phyloP scores from a whole-genome alignment of 1,140 invertebrate genomes.

The Sweltsa coloradensis region DNA sequence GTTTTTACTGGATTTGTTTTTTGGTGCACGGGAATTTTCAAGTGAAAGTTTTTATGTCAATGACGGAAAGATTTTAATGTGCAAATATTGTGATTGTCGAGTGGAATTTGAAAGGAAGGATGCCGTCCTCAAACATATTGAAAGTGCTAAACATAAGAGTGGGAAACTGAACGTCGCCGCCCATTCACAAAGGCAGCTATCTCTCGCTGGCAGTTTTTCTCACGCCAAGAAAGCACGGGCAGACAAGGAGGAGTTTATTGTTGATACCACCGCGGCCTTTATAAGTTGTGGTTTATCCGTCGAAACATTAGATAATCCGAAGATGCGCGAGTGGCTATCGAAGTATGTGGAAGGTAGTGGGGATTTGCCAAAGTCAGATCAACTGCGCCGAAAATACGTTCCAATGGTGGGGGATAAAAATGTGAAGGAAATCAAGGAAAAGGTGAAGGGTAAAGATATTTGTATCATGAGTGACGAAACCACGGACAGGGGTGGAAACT shows the following conservation, averaged over 20 bases:
- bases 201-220: neutral
- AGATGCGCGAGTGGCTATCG: neutral
- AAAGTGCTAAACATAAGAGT: neutral
- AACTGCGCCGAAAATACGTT: constrained; percentile 1
- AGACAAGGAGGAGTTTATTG: neutral
- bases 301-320: neutral
- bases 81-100: no score
- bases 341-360: neutral
- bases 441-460: neutral
- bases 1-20: no score
- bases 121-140: neutral
- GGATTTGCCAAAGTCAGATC: neutral
- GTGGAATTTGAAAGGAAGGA: no score
- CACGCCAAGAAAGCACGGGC: neutral
- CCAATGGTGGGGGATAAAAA: neutral
- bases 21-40: no score
- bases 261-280: neutral
- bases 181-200: no score
- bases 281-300: neutral
- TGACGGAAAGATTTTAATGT: no score
- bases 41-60: no score
- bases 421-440: neutral
- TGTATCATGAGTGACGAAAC: neutral
- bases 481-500: neutral
- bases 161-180: no score